Conservation (phyloP, 2,888 invertebrate genomes). For the Nymphalis polychloros region DNA sequence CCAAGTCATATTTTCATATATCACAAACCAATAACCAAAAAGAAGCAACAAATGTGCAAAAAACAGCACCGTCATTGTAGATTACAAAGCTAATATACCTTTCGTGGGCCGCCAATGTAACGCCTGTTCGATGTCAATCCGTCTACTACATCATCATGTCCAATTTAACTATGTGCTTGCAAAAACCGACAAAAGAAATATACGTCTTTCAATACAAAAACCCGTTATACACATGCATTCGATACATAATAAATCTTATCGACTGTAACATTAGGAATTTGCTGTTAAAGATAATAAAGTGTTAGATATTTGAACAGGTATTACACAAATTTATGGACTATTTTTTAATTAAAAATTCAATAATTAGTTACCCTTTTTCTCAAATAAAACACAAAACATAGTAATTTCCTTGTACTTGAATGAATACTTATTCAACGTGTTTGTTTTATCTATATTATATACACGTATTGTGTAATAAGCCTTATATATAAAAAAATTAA, state of each 20-base stretch:
- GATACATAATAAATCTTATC: background rate
- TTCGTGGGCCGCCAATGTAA: conserved; percentile 30
- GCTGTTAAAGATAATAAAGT: no score
- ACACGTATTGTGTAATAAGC: no score
- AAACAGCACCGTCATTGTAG: conserved; percentile 24
- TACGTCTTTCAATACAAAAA: background rate
- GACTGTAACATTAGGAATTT: background rate
- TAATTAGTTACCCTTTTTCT: no score
- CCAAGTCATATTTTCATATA: background rate
- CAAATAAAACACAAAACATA: no score
- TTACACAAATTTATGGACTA: no score
- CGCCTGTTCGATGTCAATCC: conserved; percentile 40
- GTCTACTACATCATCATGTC: conserved; percentile 35
- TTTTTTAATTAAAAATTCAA: no score
- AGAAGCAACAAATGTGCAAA: conserved; percentile 4
- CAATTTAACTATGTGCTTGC: conserved; percentile 13
- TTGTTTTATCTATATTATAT: no score
- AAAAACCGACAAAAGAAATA: background rate
- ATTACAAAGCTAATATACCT: conserved; percentile 24
- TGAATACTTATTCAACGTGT: no score
- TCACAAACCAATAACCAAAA: conserved; percentile 2
- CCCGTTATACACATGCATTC: background rate
- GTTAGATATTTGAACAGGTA: no score
- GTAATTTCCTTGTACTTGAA: no score
- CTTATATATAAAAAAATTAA: no score